phyloP scores from a whole-genome alignment of 2,113 vertebrate genomes.

The Trogon melanurus region DNA sequence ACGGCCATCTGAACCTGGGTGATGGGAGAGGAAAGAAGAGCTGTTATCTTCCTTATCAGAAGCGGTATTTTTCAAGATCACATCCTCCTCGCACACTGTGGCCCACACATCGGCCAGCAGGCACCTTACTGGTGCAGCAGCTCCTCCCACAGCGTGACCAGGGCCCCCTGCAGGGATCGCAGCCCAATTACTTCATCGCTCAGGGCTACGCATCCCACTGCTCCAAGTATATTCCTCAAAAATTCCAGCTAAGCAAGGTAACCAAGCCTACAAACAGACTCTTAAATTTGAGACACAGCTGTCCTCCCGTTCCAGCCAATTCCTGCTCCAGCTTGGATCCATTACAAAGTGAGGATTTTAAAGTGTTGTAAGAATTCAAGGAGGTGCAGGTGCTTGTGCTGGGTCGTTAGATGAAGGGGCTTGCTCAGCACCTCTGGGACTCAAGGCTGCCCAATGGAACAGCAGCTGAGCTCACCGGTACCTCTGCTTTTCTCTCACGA shows the following conservation, averaged over 20 bases:
- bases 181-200: background rate
- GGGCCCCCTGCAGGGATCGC: background rate
- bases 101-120: accelerated
- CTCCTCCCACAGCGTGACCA: accelerated
- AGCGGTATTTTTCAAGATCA: too few relatives aligned
- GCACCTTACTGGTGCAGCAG: background rate
- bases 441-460: background rate
- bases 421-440: background rate
- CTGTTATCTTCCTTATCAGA: background rate
- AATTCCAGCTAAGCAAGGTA: background rate
- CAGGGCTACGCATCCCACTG: background rate
- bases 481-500: background rate
- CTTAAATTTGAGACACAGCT: background rate
- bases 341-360: background rate
- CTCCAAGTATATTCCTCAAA: background rate
- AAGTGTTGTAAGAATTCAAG: background rate
- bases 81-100: background rate
- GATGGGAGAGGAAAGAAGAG: background rate
- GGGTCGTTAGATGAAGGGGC: background rate
- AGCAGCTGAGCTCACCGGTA: background rate
- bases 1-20: conserved; percentile 97
- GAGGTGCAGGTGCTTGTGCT: background rate
- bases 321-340: background rate
- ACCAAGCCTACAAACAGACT: background rate
- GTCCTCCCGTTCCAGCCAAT: background rate